These are phyloP conservation scores for Falco naumanni DNA, from an alignment of 2,797 vertebrate species.

Conservation along the genomic window DNA sequence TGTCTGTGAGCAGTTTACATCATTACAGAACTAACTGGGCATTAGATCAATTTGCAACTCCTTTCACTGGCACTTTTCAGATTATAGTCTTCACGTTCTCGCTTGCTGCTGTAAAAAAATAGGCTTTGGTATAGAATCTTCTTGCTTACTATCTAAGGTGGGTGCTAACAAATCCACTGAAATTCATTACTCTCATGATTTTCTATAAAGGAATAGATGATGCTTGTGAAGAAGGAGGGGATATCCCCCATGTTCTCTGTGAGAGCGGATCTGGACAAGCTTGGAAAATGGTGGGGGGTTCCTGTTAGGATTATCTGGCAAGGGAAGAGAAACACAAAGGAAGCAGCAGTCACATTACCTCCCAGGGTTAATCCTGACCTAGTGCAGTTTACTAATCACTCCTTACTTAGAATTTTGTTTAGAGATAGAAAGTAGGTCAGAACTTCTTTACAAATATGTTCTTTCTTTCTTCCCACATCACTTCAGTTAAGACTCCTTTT, in stretches of 20 bases:
- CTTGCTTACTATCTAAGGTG: background rate
- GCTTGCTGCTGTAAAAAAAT: background rate
- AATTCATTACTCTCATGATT: background rate
- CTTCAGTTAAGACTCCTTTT: background rate
- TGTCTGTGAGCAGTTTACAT: background rate
- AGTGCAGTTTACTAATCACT: background rate
- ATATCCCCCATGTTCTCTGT: background rate
- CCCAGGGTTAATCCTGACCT: background rate
- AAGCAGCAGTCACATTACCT: background rate
- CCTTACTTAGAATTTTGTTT: background rate
- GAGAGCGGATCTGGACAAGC: background rate
- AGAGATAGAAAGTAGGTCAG: background rate
- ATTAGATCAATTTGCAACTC: background rate
- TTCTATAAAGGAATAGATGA: accelerated
- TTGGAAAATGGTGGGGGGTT: background rate
- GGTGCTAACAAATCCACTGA: background rate
- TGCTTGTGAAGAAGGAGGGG: background rate
- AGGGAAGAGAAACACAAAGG: background rate
- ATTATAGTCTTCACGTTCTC: background rate
- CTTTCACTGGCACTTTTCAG: background rate
- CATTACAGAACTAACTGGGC: background rate
- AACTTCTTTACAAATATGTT: background rate
- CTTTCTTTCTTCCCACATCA: background rate
- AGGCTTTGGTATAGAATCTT: background rate
- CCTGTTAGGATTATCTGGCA: background rate